These are phyloP conservation scores for Timandra comae DNA, from an alignment of 2,888 invertebrate genomes.

Conservation along the genomic window DNA sequence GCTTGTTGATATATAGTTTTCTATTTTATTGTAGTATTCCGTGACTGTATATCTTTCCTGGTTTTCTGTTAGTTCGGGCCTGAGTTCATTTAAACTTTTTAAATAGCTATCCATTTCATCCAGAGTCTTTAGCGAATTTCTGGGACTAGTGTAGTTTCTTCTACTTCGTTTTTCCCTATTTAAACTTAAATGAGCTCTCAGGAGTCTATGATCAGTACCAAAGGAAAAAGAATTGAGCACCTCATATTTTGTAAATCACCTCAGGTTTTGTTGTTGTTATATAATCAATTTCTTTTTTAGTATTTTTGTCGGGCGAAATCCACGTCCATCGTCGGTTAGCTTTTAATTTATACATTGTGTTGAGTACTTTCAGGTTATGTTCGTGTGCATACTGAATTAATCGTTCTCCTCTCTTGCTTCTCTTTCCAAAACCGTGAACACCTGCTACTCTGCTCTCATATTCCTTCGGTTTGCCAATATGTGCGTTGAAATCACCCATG, in stretches of 20 bases:
- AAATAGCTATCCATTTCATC: conserved; percentile 1
- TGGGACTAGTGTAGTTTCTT: neutral
- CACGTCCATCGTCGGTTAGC: conserved; percentile 10
- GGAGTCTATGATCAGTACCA: conserved; percentile 7
- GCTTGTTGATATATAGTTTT: conserved; percentile 1
- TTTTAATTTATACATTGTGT: conserved; percentile 13
- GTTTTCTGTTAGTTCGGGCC: conserved; percentile 6
- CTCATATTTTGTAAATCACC: conserved; percentile 7
- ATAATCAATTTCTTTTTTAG: conserved; percentile 15
- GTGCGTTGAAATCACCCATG: conserved; percentile 11
- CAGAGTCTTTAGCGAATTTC: neutral
- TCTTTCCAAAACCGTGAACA: conserved; percentile 5
- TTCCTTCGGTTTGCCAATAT: conserved; percentile 6
- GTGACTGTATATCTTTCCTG: neutral
- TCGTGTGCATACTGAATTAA: conserved; percentile 9
- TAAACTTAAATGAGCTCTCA: too few relatives aligned
- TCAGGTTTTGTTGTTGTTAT: conserved; percentile 10
- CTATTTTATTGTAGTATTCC: conserved; percentile 2
- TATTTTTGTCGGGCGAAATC: conserved; percentile 11
- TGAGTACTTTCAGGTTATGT: conserved; percentile 12
- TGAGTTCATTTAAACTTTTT: neutral
- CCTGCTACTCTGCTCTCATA: conserved; percentile 4
- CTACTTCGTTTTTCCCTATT: neutral
- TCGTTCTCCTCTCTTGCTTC: conserved; percentile 10
- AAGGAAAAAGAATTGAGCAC: conserved; percentile 2